Percentiles rank a stretch among this genome's conserved stretches.
These are phyloP conservation scores for Caiman crocodilus DNA, from an alignment of 2,797 vertebrate species.

Conservation along the genomic window DNA sequence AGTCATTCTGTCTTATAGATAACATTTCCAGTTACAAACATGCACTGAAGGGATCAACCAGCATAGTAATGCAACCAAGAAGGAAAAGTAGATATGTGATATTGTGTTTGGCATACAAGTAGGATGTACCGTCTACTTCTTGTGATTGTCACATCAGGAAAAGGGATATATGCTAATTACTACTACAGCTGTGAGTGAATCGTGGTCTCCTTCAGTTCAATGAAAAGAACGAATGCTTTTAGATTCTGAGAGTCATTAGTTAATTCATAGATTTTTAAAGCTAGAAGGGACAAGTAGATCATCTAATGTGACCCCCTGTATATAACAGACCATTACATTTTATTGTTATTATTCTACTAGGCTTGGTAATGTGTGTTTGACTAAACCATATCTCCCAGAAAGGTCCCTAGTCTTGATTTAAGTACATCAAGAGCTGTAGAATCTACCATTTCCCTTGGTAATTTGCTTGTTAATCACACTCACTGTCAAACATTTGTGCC, in stretches of 20 bases:
- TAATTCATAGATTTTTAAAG: constrained; percentile 12
- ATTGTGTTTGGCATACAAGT: background rate
- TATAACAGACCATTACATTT: constrained; percentile 25
- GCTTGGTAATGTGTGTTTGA: background rate
- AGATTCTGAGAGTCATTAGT: background rate
- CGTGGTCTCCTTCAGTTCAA: background rate
- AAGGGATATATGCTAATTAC: background rate
- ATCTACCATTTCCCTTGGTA: background rate
- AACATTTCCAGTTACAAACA: background rate
- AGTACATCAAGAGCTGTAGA: background rate
- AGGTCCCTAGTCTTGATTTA: background rate
- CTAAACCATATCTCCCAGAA: background rate
- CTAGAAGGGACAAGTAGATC: background rate
- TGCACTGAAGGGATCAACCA: background rate
- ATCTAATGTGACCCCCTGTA: background rate
- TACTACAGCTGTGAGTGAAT: background rate
- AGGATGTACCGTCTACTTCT: background rate
- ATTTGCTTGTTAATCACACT: background rate
- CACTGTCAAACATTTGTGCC: background rate
- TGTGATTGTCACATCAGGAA: background rate
- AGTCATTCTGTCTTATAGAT: background rate
- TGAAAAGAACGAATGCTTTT: background rate
- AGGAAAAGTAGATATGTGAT: background rate
- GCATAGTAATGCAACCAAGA: background rate
- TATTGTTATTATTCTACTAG: constrained; percentile 21